Conservation (phyloP, 1,140 invertebrate genomes). For the Atta texana region DNA sequence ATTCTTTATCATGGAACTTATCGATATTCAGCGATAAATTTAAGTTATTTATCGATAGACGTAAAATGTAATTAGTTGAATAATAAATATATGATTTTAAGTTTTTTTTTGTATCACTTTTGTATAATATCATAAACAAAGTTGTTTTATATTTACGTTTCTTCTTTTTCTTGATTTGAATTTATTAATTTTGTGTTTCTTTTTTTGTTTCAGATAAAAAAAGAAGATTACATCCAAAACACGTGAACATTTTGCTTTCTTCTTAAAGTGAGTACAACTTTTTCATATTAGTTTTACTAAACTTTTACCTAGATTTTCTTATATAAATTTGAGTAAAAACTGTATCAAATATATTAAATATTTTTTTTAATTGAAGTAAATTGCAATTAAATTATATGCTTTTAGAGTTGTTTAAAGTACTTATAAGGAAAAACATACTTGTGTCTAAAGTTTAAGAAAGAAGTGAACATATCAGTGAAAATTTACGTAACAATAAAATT, state of each 20-base stretch:
- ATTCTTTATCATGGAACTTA: background rate
- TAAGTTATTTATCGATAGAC: background rate
- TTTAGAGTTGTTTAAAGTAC: background rate
- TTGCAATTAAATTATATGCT: background rate
- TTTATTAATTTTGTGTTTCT: background rate
- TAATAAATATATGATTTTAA: background rate
- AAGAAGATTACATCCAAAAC: background rate
- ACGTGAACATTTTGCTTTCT: background rate
- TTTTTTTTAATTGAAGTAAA: background rate
- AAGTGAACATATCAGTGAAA: background rate
- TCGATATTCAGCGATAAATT: background rate
- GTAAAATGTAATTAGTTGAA: background rate
- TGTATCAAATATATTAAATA: background rate
- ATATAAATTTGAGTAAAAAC: background rate
- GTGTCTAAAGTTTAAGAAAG: background rate
- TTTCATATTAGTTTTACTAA: background rate
- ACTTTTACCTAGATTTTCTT: background rate
- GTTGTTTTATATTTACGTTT: background rate
- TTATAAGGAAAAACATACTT: background rate
- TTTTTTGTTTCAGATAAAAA: constrained; percentile 28
- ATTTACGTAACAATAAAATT: background rate
- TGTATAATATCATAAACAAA: background rate
- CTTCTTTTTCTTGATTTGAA: background rate
- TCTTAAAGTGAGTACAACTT: constrained; percentile 48
- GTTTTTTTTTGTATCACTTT: background rate